Evolutionary conservation across 2,888 invertebrate genomes (phyloP).

Genomic region (Eupithecia insigniata): DNA sequence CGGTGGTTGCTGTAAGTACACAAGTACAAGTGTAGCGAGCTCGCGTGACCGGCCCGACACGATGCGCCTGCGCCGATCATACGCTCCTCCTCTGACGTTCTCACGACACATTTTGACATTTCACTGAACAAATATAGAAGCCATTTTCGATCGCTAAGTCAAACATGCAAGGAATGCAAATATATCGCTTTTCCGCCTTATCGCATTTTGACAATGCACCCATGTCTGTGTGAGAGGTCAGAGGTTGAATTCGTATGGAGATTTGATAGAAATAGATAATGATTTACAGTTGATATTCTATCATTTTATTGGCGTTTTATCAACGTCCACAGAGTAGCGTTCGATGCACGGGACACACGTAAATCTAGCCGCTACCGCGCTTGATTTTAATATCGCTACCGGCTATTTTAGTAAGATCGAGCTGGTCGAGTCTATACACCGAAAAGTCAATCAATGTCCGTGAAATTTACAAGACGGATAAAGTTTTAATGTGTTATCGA

Average conservation of each 20-base stretch:
- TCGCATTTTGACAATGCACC: slow-evolving; percentile 55
- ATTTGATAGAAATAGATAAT: slow-evolving; percentile 61
- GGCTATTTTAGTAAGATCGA: slow-evolving; percentile 55
- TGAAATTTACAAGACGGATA: slow-evolving; percentile 81
- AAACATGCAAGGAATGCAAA: slow-evolving; percentile 69
- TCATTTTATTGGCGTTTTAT: slow-evolving; percentile 57
- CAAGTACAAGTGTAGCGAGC: slow-evolving; percentile 63
- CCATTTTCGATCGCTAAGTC: slow-evolving; percentile 71
- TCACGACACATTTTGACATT: slow-evolving; percentile 82
- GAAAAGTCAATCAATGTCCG: slow-evolving; percentile 76
- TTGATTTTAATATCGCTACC: slow-evolving; percentile 72
- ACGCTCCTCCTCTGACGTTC: slow-evolving; percentile 67
- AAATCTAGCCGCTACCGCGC: slow-evolving; percentile 57
- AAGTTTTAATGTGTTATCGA: slow-evolving; percentile 77
- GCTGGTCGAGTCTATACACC: slow-evolving; percentile 52
- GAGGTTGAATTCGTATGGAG: slow-evolving; percentile 57
- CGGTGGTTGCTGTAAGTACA: slow-evolving; percentile 43
- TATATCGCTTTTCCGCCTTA: slow-evolving; percentile 54
- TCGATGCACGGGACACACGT: slow-evolving; percentile 53
- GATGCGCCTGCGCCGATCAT: slow-evolving; percentile 65
- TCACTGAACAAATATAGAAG: slow-evolving; percentile 80
- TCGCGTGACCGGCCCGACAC: slow-evolving; percentile 77
- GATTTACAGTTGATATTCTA: slow-evolving; percentile 52
- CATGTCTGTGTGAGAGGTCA: slow-evolving; percentile 53
- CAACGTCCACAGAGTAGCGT: slow-evolving; percentile 57